These are phyloP conservation scores for Ameiurus melas DNA, from an alignment of 2,113 vertebrate genomes.

Conservation along the genomic window DNA sequence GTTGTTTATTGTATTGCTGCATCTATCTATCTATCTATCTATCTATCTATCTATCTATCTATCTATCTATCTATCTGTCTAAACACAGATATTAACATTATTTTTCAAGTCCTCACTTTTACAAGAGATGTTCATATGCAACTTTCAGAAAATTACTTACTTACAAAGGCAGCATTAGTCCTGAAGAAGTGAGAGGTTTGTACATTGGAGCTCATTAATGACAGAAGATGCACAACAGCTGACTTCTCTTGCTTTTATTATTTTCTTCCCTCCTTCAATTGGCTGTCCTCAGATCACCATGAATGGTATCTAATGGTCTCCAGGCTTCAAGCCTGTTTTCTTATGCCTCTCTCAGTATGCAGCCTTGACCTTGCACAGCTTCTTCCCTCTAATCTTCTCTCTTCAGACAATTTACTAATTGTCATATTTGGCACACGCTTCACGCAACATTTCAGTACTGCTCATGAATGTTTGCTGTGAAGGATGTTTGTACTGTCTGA, in stretches of 20 bases:
- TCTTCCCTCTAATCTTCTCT: background rate
- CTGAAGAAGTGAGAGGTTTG: background rate
- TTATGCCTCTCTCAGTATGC: slow-evolving; percentile 10
- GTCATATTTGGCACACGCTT: background rate
- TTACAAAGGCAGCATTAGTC: background rate
- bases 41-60: background rate
- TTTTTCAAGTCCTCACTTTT: background rate
- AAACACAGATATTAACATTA: background rate
- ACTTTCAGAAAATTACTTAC: background rate
- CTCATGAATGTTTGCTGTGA: slow-evolving; percentile 3
- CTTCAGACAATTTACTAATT: background rate
- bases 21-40: background rate
- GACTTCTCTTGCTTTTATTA: background rate
- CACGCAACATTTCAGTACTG: slow-evolving; percentile 26
- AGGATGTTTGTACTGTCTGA: slow-evolving; percentile 36
- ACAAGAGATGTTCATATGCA: background rate
- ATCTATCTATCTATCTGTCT: background rate
- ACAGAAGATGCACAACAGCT: slow-evolving; percentile 34
- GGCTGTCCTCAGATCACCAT: slow-evolving; percentile 19
- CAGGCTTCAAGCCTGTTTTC: slow-evolving; percentile 10
- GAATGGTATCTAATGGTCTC: slow-evolving; percentile 38
- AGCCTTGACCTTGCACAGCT: slow-evolving; percentile 34
- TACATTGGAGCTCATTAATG: background rate
- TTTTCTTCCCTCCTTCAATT: slow-evolving; percentile 10
- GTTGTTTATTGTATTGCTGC: background rate